Evolutionary conservation across 2,888 invertebrate genomes (phyloP).

Genomic region (Andrena fulva): DNA sequence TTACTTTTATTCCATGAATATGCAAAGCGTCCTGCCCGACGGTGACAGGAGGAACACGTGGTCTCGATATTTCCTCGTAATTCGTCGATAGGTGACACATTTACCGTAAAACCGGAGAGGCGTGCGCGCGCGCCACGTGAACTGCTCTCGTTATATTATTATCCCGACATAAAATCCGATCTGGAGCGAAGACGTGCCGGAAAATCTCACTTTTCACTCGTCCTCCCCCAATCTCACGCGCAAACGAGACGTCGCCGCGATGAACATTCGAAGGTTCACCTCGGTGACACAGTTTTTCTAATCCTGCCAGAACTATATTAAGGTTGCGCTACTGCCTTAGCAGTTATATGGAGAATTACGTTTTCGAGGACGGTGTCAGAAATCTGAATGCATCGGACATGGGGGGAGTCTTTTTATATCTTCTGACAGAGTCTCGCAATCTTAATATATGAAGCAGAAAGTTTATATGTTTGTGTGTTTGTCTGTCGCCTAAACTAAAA

Average conservation of each 20-base stretch:
- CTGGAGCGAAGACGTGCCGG: not conserved
- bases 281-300: not conserved
- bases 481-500: too few species aligned
- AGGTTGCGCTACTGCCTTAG: too few species aligned
- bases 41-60: slow-evolving; percentile 7
- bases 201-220: slow-evolving; percentile 29
- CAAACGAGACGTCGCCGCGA: not conserved
- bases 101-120: not conserved
- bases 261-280: not conserved
- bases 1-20: slow-evolving; percentile 41
- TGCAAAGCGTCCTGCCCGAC: slow-evolving; percentile 14
- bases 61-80: slow-evolving; percentile 10
- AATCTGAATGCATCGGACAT: too few species aligned
- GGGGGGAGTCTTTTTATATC: too few species aligned
- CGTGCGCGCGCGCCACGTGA: not conserved
- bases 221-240: not conserved
- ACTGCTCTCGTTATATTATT: slow-evolving; percentile 29
- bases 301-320: not conserved
- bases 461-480: too few species aligned
- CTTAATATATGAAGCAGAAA: too few species aligned
- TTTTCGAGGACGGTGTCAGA: not conserved
- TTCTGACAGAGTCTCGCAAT: too few species aligned
- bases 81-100: slow-evolving; percentile 3
- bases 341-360: not conserved
- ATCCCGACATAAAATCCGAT: slow-evolving; percentile 18